Conservation (phyloP, 2,888 invertebrate species). For the Nephrotoma appendiculata region DNA sequence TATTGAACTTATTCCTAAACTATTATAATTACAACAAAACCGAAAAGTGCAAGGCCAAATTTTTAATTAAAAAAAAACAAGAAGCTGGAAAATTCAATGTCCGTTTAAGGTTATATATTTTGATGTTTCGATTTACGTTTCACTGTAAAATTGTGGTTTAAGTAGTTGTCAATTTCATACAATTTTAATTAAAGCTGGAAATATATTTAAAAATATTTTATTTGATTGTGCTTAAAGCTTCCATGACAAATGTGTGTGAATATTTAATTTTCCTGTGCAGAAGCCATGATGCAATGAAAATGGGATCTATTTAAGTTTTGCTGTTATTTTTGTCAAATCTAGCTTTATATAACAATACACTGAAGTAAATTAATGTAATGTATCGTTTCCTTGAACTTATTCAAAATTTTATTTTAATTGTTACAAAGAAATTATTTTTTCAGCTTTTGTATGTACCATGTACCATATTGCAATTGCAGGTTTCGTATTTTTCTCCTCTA, state of each 20-base stretch:
- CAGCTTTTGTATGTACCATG: not conserved
- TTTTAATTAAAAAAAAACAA: not conserved
- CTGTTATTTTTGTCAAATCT: not conserved
- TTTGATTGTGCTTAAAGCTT: not conserved
- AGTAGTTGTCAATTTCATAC: not conserved
- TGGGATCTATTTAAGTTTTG: not conserved
- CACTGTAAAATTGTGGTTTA: not conserved
- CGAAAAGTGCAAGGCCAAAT: not conserved
- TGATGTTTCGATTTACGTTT: not conserved
- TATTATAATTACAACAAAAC: not conserved
- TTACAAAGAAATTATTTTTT: not conserved
- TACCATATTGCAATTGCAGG: not conserved
- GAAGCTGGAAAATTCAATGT: not conserved
- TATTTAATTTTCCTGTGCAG: not conserved
- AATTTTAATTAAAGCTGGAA: not conserved
- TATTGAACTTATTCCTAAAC: not conserved
- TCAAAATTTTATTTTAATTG: not conserved
- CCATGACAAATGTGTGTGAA: not conserved
- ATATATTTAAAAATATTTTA: not conserved
- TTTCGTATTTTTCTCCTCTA: not conserved
- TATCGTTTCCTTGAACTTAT: not conserved
- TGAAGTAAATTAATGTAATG: not conserved
- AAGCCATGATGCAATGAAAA: not conserved
- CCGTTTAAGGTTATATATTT: not conserved
- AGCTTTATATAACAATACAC: not conserved